Percentiles rank a stretch among this genome's conserved stretches.
Evolutionary conservation across 1,140 invertebrate species (phyloP).

Genomic region (Scaptodrosophila lebanonensis): DNA sequence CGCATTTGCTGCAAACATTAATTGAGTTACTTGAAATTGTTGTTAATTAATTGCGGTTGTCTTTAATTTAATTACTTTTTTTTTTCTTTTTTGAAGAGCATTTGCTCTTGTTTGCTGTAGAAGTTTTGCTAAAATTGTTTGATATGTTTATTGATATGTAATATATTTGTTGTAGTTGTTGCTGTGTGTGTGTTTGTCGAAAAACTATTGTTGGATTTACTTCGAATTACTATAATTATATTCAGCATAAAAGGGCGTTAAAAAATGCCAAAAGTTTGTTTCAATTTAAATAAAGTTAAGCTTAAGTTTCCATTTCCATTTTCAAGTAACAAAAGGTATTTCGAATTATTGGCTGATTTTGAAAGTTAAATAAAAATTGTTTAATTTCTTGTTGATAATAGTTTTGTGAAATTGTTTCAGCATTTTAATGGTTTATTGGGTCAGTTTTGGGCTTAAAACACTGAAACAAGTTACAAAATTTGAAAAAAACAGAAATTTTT

Average conservation of each 20-base stretch:
- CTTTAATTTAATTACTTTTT: slow-evolving; percentile 43
- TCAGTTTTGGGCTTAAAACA: slow-evolving; percentile 66
- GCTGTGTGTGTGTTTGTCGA: neutral
- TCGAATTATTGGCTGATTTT: no score
- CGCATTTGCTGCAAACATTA: slow-evolving; percentile 12
- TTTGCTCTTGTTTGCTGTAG: slow-evolving; percentile 64
- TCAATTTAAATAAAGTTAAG: no score
- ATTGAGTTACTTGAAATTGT: slow-evolving; percentile 21
- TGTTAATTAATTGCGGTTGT: slow-evolving; percentile 18
- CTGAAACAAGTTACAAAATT: slow-evolving; percentile 62
- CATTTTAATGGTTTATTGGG: slow-evolving; percentile 62
- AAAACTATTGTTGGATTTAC: neutral
- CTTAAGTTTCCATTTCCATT: no score
- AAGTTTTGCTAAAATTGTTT: slow-evolving; percentile 32
- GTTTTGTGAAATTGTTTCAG: slow-evolving; percentile 62
- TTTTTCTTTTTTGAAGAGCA: slow-evolving; percentile 68
- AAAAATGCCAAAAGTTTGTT: neutral
- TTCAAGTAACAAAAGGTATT: no score
- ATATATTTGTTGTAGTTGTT: slow-evolving; percentile 23
- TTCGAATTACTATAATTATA: neutral
- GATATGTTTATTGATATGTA: slow-evolving; percentile 37
- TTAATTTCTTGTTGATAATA: neutral
- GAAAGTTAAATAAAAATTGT: neutral
- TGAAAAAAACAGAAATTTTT: neutral
- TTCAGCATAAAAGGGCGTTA: no score